Percentiles rank a stretch among this genome's conserved stretches.
These are phyloP conservation scores for Drosophila silvestris DNA, from an alignment of 2,888 invertebrate genomes.

Conservation along the genomic window DNA sequence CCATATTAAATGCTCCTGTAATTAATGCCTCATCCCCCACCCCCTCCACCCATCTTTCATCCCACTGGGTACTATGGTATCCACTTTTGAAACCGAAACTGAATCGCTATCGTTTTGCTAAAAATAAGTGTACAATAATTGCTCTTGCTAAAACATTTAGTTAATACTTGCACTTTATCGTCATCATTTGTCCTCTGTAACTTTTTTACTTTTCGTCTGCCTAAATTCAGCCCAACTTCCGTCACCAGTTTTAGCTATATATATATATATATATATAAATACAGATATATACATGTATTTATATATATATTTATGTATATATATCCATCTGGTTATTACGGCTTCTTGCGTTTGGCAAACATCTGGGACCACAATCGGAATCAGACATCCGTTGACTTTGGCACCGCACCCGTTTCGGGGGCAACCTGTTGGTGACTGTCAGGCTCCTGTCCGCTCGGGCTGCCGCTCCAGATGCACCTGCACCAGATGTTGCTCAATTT, in stretches of 20 bases:
- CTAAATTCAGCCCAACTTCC: background rate
- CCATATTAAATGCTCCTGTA: background rate
- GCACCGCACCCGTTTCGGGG: conserved; percentile 52
- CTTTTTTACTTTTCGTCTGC: background rate
- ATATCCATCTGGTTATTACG: conserved; percentile 15
- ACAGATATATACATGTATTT: background rate
- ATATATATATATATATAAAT: background rate
- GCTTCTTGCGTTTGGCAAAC: conserved; percentile 71
- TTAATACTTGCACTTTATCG: conserved; percentile 20
- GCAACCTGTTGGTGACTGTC: conserved; percentile 3
- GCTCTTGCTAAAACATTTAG: background rate
- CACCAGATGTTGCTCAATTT: conserved; percentile 48
- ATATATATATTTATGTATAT: background rate
- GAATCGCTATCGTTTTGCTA: conserved; percentile 43
- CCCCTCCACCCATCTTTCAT: background rate
- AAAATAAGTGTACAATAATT: conserved; percentile 24
- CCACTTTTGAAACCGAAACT: conserved; percentile 67
- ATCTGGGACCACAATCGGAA: conserved; percentile 73
- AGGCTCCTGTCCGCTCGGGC: background rate
- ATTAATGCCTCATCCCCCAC: background rate
- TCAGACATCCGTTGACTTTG: conserved; percentile 69
- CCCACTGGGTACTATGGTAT: background rate
- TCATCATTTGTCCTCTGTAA: background rate
- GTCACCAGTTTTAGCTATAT: background rate
- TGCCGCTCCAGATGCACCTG: conserved; percentile 55